These are phyloP conservation scores for Zaprionus vittiger DNA, from an alignment of 1,140 invertebrate genomes.

Conservation along the genomic window DNA sequence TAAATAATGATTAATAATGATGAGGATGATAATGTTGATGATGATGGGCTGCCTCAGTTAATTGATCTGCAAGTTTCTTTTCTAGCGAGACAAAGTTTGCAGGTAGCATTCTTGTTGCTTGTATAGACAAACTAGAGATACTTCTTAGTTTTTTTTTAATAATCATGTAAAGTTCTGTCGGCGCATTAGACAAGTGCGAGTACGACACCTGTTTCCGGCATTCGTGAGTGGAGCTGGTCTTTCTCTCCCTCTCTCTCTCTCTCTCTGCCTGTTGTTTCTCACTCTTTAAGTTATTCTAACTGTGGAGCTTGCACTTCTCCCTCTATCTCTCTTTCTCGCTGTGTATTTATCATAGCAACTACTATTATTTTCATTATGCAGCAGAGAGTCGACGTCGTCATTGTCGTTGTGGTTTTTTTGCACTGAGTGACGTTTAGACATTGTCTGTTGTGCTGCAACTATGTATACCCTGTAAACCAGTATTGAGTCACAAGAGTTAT, in stretches of 20 bases:
- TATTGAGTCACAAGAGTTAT: background rate
- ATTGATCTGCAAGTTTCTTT: slow-evolving; percentile 7
- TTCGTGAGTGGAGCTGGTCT: slow-evolving; percentile 22
- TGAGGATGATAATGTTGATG: background rate
- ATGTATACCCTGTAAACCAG: slow-evolving; percentile 10
- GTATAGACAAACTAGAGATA: background rate
- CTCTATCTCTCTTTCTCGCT: background rate
- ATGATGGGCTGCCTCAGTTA: background rate
- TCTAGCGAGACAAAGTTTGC: background rate
- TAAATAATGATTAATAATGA: slow-evolving; percentile 43
- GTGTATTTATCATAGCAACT: slow-evolving; percentile 35
- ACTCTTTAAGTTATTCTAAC: slow-evolving; percentile 10
- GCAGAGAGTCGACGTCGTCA: slow-evolving; percentile 35
- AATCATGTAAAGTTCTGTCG: slow-evolving; percentile 42
- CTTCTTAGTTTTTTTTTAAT: slow-evolving; percentile 19
- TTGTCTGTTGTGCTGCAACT: slow-evolving; percentile 27
- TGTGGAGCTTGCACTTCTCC: slow-evolving; percentile 6
- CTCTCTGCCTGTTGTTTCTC: background rate
- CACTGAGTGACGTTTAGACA: slow-evolving; percentile 43
- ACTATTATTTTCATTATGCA: slow-evolving; percentile 71
- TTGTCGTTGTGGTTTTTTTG: slow-evolving; percentile 14
- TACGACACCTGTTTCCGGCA: slow-evolving; percentile 76
- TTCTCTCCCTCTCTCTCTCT: slow-evolving; percentile 13
- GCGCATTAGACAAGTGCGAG: slow-evolving; percentile 40
- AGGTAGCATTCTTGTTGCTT: background rate